Evolutionary conservation across 2,113 vertebrate genomes (phyloP), one percentile per base, ranked within the genome.

Genomic region (Malaclemys terrapin): DNA sequence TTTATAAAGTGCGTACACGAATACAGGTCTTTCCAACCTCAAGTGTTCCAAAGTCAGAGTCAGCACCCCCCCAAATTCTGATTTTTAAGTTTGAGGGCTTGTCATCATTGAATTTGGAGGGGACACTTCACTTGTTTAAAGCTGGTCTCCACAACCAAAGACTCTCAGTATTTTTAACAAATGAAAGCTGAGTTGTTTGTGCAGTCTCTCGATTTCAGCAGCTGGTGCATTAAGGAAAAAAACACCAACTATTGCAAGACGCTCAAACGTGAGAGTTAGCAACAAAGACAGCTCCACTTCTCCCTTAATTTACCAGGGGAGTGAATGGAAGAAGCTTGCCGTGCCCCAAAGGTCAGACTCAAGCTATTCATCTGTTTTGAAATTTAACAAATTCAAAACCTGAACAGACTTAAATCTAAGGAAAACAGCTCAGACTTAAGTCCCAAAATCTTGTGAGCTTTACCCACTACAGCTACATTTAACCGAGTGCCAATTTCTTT

Each of bases 271-370:
- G 35, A 69, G 65, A 69, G n/a, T 38, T 5, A 17, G n/a, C n/a
- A 72, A 72, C 19, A 38, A 72, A n/a, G 2, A 72, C 19, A 22
- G 17, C 57, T 35, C 50, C 0, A 0, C 8, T 13, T 19, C 31
- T 31, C 29, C 14, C 9, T 2, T 4, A 25, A 3, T 42, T 75
- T 19, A 42, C 19, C 9, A 38, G n/a, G 65, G 52, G 14, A 19
- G 65, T 69, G 35, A 69, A 7, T 19, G 16, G 35, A 69, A 69
- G 16, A n/a, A 38, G 31, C 19, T 19, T 52, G 79, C 50, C 2
- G 2, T 52, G 79, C 49, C 8, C 50, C 3, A 12, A 47, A 47
- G 29, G 31, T 24, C 79, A 53, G 29, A 31, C 50, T 35, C 25
- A 80, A 50, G 31, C 79, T 22, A 53, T 22, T 42, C 42, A 25